phyloP scores from a whole-genome alignment of 2,113 vertebrate genomes.

The Syngnathus floridae region DNA sequence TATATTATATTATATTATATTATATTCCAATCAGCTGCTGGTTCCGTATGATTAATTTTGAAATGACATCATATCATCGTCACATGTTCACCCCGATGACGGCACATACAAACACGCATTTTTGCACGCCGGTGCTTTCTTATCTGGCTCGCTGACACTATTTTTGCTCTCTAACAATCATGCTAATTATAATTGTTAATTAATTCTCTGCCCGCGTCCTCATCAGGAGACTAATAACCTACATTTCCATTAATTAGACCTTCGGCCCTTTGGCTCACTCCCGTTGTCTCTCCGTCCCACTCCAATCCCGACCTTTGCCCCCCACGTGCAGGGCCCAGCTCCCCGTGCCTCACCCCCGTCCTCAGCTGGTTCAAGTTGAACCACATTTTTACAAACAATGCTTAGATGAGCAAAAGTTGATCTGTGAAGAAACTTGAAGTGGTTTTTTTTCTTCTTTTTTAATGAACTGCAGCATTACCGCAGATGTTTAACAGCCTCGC shows the following conservation, averaged over 20 bases:
- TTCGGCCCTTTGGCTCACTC: constrained; percentile 68
- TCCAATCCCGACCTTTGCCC: constrained; percentile 36
- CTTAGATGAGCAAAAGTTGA: constrained; percentile 16
- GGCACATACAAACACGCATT: constrained; percentile 23
- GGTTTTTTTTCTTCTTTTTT: background rate
- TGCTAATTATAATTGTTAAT: constrained; percentile 84
- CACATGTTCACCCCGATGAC: constrained; percentile 42
- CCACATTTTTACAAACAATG: too few relatives aligned
- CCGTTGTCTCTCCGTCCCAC: constrained; percentile 55
- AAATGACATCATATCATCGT: constrained; percentile 51
- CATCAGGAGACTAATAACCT: constrained; percentile 81
- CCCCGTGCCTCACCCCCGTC: constrained; percentile 13
- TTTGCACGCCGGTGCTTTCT: constrained; percentile 40
- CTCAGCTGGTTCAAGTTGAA: background rate
- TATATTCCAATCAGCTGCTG: constrained; percentile 43
- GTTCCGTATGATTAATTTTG: constrained; percentile 54
- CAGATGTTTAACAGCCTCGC: constrained; percentile 26
- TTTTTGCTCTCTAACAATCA: constrained; percentile 80
- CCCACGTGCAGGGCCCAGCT: constrained; percentile 11
- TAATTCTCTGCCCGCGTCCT: constrained; percentile 76
- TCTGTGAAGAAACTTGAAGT: constrained; percentile 21
- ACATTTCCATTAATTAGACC: constrained; percentile 82
- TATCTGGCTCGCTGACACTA: constrained; percentile 71
- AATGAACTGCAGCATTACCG: constrained; percentile 7
- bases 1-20: too few relatives aligned